Conservation (phyloP, 2,797 vertebrate species). For the Trematomus bernacchii region DNA sequence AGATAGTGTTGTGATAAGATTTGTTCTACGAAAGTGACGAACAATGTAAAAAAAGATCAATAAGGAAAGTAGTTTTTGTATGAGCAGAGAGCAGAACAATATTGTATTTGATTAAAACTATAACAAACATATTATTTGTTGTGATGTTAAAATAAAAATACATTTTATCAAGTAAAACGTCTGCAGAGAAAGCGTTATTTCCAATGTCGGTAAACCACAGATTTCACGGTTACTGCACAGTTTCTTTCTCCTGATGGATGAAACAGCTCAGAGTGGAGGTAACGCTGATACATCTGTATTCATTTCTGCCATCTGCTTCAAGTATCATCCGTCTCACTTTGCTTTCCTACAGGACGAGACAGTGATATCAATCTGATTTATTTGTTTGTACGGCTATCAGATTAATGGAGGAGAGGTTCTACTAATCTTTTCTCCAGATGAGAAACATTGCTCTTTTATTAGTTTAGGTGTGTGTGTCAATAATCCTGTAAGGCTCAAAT, state of each 20-base stretch:
- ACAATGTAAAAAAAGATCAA: background rate
- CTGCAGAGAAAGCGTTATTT: background rate
- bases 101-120: constrained; percentile 27
- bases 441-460: constrained; percentile 3
- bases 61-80: constrained; percentile 13
- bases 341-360: constrained; percentile 21
- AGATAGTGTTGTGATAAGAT: constrained; percentile 11
- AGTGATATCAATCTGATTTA: constrained; percentile 45
- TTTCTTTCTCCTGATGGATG: background rate
- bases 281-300: constrained; percentile 19
- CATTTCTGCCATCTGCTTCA: background rate
- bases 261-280: background rate
- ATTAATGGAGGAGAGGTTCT: constrained; percentile 24
- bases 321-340: constrained; percentile 53
- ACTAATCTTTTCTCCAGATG: constrained; percentile 2
- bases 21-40: background rate
- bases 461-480: background rate
- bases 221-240: background rate
- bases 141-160: constrained; percentile 53
- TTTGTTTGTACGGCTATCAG: constrained; percentile 5
- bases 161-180: constrained; percentile 1
- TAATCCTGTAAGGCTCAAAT: no score
- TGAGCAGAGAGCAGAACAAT: constrained; percentile 16
- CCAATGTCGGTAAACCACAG: background rate
- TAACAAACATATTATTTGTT: constrained; percentile 49